Evolutionary conservation across 37 sponge, comb jelly and placozoan species (phyloP), one percentile per base, ranked within the genome.

Genomic region (Petrosia ficiformis): DNA sequence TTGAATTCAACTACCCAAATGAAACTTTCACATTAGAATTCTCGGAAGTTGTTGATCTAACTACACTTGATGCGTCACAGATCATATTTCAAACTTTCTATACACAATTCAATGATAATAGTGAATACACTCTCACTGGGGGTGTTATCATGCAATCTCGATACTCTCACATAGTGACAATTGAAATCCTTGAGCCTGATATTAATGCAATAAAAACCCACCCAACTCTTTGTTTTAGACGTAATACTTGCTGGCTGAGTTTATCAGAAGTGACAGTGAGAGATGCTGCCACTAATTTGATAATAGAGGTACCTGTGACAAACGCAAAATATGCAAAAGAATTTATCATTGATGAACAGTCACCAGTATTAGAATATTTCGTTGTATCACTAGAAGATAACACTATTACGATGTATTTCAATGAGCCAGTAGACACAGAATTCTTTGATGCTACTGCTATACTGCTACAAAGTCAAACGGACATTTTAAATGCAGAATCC

Each of bases 221-320:
- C 32, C 65, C 86, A 5, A 88, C 57, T 28, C 79, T 95, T 41
- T 95, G 96, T 61, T 81, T 80, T 57, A 44, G 92, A 30, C 66
- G 96, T 3, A 95, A 95, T 72, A 88, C 90, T 0, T 95, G 96
- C 59, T 95, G 96, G 96, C 48, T 95, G 39, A 72, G 84, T 1
- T 67, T 89, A 25, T 39, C 83, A n/a, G 16, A 25, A 29, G 73
- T 66, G 21, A 80, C 90, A 34, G 79, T 92, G 2, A 5, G 31
- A 19, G 96, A 95, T 52, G 75, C 80, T 39, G 74, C 96, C 16
- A 71, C 73, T 6, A 95, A 95, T 48, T 42, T 72, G 10, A 77
- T 88, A 1, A 44, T 76, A 30, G 65, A 84, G 28, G 77, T 91
- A 1, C 40, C 52, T 19, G 67, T 31, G 29, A 34, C 35, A 3